Evolutionary conservation across 2,797 vertebrate species (phyloP).

Genomic region (Smutsia gigantea): DNA sequence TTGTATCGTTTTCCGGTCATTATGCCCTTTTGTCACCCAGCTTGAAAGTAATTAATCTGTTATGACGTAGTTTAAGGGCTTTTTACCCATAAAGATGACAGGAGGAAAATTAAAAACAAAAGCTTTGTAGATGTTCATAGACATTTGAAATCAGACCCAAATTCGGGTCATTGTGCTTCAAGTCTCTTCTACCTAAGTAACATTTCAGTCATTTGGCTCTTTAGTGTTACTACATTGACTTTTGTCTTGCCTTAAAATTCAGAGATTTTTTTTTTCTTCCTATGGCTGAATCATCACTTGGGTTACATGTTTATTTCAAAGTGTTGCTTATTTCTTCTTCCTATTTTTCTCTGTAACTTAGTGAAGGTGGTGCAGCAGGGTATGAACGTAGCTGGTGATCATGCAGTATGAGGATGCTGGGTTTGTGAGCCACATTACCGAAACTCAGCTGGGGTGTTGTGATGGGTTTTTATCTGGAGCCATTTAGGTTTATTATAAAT

Average conservation of each 20-base stretch:
- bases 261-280: not conserved
- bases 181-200: constrained; percentile 26
- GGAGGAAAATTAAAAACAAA: constrained; percentile 76
- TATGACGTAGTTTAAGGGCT: constrained; percentile 62
- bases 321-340: constrained; percentile 50
- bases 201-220: constrained; percentile 68
- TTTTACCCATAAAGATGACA: constrained; percentile 75
- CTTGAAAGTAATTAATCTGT: constrained; percentile 76
- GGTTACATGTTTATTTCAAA: constrained; percentile 8
- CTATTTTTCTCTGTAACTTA: constrained; percentile 28
- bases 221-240: constrained; percentile 6
- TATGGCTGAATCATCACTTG: constrained; percentile 2
- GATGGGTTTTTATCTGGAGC: constrained; percentile 60
- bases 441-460: constrained; percentile 26
- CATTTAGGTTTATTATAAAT: constrained; percentile 52
- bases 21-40: constrained; percentile 75
- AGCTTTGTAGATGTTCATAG: constrained; percentile 66
- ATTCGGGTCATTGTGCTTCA: constrained; percentile 22
- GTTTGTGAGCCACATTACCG: constrained; percentile 45
- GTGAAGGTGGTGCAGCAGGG: constrained; percentile 21
- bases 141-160: constrained; percentile 76
- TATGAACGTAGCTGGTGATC: not conserved
- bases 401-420: not conserved
- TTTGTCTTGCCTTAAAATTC: constrained; percentile 65
- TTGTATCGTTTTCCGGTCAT: constrained; percentile 72